phyloP scores from a whole-genome alignment of 2,888 invertebrate species.

The Empis stercorea region DNA sequence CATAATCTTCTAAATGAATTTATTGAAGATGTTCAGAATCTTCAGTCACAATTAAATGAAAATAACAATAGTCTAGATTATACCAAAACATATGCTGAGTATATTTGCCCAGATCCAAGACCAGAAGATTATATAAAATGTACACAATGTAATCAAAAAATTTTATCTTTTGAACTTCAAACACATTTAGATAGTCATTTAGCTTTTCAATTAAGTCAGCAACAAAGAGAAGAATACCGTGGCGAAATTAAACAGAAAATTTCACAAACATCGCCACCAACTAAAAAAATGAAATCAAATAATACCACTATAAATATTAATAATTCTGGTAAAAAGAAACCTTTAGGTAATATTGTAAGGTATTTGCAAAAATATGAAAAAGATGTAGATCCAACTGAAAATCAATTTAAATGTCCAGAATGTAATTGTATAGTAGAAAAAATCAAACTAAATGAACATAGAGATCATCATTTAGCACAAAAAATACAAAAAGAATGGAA shows the following conservation, averaged over 20 bases:
- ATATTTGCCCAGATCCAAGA: constrained; percentile 19
- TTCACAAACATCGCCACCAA: constrained; percentile 11
- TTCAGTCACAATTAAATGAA: no score
- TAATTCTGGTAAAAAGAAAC: not conserved
- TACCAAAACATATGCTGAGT: constrained; percentile 24
- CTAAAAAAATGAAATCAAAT: constrained; percentile 15
- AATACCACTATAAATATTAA: constrained; percentile 8
- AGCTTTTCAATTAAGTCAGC: constrained; percentile 50
- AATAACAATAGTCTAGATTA: not conserved
- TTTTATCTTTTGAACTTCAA: constrained; percentile 43
- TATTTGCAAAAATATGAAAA: constrained; percentile 13
- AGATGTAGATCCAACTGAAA: constrained; percentile 2
- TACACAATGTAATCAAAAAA: constrained; percentile 48
- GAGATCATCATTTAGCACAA: constrained; percentile 76
- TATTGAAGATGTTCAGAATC: no score
- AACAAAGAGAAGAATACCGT: constrained; percentile 36
- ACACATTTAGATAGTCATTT: constrained; percentile 65
- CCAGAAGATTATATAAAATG: constrained; percentile 37
- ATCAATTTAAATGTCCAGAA: constrained; percentile 45
- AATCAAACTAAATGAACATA: constrained; percentile 56
- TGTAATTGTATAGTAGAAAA: constrained; percentile 51
- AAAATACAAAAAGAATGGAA: constrained; percentile 42
- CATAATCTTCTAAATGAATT: no score
- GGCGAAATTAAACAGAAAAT: constrained; percentile 19
- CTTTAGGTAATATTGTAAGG: constrained; percentile 19